Conservation (phyloP, 2,113 vertebrate species). For the Naja naja region DNA sequence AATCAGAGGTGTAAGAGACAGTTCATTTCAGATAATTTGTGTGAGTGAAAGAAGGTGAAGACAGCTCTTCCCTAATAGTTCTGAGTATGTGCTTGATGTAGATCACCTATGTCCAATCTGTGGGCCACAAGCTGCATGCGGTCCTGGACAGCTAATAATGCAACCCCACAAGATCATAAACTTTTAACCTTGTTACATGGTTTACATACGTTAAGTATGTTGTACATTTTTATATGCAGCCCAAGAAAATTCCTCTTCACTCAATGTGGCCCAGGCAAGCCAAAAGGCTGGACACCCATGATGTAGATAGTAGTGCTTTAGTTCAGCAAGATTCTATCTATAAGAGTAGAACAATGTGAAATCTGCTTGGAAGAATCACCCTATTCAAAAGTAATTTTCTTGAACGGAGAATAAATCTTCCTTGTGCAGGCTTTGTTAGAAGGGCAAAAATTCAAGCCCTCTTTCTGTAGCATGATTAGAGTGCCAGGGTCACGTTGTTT, state of each 20-base stretch:
- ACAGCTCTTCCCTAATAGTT: not conserved
- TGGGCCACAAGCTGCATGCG: too few relatives aligned
- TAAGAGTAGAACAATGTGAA: too few relatives aligned
- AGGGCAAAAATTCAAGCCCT: not conserved
- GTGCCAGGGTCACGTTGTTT: constrained; percentile 14
- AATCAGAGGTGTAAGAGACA: not conserved
- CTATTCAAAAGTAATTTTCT: not conserved
- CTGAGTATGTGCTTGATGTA: not conserved
- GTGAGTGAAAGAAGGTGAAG: not conserved
- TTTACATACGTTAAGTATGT: not conserved
- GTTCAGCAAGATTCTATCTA: too few relatives aligned
- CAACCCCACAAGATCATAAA: not conserved
- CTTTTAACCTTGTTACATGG: not conserved
- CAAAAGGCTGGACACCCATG: too few relatives aligned
- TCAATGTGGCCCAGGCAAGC: too few relatives aligned
- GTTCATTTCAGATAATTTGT: not conserved
- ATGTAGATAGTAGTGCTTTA: too few relatives aligned
- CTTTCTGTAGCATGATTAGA: not conserved
- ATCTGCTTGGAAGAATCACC: too few relatives aligned
- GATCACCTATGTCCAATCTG: not conserved
- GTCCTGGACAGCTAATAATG: not conserved
- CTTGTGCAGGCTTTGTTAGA: not conserved
- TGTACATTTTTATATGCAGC: too few relatives aligned
- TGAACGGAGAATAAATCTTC: not conserved
- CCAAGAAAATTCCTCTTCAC: too few relatives aligned